Percentiles rank a stretch among this genome's conserved stretches.
phyloP scores from a whole-genome alignment of 2,888 invertebrate species.

The Apodemia zela region DNA sequence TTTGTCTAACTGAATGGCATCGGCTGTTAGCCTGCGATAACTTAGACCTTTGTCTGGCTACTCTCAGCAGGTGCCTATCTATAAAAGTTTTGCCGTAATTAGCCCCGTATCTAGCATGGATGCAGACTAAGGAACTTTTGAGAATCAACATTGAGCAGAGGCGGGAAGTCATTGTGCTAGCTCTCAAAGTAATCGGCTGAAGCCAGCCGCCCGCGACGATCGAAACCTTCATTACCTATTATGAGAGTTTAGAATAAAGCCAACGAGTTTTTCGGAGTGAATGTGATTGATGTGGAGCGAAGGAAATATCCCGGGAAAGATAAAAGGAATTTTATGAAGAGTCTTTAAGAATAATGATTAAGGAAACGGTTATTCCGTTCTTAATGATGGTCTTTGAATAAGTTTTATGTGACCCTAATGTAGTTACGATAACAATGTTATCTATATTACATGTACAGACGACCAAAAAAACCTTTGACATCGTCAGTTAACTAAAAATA shows the following conservation, averaged over 20 bases:
- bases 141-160: constrained; percentile 73
- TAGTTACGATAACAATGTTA: constrained; percentile 1
- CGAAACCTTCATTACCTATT: constrained; percentile 79
- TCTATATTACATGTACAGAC: no score
- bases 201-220: constrained; percentile 70
- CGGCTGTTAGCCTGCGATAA: constrained; percentile 74
- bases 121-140: constrained; percentile 72
- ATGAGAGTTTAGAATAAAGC: constrained; percentile 80
- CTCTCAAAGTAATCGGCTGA: constrained; percentile 75
- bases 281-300: constrained; percentile 78
- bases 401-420: constrained; percentile 26
- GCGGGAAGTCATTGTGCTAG: constrained; percentile 69
- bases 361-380: constrained; percentile 79
- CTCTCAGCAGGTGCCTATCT: constrained; percentile 78
- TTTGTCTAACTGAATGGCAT: constrained; percentile 41
- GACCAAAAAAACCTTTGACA: no score
- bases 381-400: constrained; percentile 75
- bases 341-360: constrained; percentile 80
- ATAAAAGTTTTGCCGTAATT: constrained; percentile 77
- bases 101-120: constrained; percentile 73
- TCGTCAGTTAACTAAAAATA: no score
- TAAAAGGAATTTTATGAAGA: constrained; percentile 81
- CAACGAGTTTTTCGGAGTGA: constrained; percentile 78
- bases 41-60: constrained; percentile 74
- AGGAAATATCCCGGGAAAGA: constrained; percentile 78